Percentiles rank a stretch among this genome's conserved stretches.
These are phyloP conservation scores for Tinamus major DNA, from an alignment of 2,797 vertebrate genomes.

Conservation along the genomic window DNA sequence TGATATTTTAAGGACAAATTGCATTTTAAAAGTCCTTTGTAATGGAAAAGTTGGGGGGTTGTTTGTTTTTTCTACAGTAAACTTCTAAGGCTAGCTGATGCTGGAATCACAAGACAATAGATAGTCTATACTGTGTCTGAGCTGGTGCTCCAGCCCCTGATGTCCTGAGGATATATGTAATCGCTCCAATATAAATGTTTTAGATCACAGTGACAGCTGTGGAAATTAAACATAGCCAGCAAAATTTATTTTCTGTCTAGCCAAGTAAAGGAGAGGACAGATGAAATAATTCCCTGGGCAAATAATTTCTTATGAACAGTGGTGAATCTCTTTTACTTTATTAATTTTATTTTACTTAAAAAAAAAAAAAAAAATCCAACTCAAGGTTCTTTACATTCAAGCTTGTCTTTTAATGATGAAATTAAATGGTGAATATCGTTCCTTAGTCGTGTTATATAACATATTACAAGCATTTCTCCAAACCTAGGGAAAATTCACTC, in stretches of 20 bases:
- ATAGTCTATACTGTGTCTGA: not conserved
- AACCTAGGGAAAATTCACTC: not conserved
- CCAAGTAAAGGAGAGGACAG: constrained; percentile 43
- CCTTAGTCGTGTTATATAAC: not conserved
- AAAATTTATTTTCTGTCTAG: constrained; percentile 66
- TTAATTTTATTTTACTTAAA: constrained; percentile 7
- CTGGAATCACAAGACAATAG: not conserved
- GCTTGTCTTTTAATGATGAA: not conserved
- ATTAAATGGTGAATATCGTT: not conserved
- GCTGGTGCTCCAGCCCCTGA: not conserved
- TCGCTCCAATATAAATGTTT: constrained; percentile 62
- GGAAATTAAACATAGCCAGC: constrained; percentile 60
- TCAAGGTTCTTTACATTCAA: not conserved
- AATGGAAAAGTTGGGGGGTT: not conserved
- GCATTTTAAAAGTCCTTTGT: not conserved
- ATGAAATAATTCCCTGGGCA: constrained; percentile 36
- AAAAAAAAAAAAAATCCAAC: not conserved
- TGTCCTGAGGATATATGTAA: constrained; percentile 53
- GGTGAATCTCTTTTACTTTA: constrained; percentile 31
- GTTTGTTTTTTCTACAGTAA: not conserved
- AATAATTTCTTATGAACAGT: constrained; percentile 29
- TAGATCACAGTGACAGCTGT: constrained; percentile 62
- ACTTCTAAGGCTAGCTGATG: not conserved
- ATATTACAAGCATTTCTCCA: not conserved
- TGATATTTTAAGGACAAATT: not conserved